phyloP scores from a whole-genome alignment of 2,888 invertebrate species.

The Tromatobia lineatoria region DNA sequence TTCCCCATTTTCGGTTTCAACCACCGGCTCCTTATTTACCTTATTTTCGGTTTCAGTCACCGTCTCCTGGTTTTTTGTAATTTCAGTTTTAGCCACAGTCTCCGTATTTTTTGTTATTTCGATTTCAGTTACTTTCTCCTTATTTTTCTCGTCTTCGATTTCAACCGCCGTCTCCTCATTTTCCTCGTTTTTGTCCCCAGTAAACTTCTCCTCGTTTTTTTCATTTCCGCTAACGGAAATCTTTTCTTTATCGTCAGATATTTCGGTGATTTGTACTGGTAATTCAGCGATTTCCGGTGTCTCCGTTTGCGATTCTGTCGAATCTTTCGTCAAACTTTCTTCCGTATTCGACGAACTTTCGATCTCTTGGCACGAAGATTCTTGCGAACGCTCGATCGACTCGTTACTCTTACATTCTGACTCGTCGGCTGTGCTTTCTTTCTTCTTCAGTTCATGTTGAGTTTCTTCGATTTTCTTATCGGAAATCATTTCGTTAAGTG shows the following conservation, averaged over 20 bases:
- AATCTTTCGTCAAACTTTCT: slow-evolving; percentile 2
- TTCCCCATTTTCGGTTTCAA: too few species aligned
- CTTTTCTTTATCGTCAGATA: not conserved
- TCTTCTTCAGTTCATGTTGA: not conserved
- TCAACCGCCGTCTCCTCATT: not conserved
- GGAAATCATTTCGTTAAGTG: slow-evolving; percentile 78
- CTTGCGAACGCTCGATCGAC: not conserved
- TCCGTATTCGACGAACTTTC: not conserved
- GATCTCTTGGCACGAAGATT: not conserved
- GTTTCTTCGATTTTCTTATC: slow-evolving; percentile 69
- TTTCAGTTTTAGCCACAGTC: too few species aligned
- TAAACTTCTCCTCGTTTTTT: not conserved
- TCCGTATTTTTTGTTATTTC: too few species aligned
- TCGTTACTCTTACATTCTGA: not conserved
- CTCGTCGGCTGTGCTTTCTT: not conserved
- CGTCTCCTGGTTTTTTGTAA: too few species aligned
- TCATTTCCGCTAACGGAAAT: not conserved
- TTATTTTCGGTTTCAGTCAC: too few species aligned
- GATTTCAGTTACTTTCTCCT: too few species aligned
- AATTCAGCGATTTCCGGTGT: not conserved
- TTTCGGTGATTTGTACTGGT: not conserved
- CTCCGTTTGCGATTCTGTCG: not conserved
- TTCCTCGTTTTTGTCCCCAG: not conserved
- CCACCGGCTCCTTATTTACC: too few species aligned
- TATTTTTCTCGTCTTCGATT: too few species aligned